phyloP scores from a whole-genome alignment of 1,140 invertebrate genomes.

The Macrostomum lignano region DNA sequence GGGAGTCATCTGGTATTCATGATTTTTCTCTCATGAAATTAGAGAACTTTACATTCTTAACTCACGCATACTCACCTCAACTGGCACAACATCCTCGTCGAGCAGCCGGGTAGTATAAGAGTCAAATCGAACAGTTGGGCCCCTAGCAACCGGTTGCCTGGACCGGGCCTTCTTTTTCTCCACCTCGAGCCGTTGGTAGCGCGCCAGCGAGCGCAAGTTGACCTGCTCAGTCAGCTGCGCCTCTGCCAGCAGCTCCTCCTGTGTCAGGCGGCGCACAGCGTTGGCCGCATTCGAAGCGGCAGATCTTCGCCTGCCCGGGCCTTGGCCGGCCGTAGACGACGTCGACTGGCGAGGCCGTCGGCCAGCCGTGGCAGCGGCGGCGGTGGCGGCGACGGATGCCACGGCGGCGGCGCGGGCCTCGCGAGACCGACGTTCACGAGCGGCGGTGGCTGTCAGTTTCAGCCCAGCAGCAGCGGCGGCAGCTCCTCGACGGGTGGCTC shows the following conservation, averaged over 20 bases:
- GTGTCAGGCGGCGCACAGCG: conserved; percentile 44
- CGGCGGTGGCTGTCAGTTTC: background rate
- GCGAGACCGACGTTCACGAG: too few relatives aligned
- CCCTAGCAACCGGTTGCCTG: conserved; percentile 36
- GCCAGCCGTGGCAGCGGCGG: too few relatives aligned
- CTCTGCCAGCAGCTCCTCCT: conserved; percentile 71
- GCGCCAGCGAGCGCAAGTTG: conserved; percentile 64
- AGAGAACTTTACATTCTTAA: conserved; percentile 1
- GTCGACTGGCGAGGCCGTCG: too few relatives aligned
- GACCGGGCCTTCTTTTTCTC: conserved; percentile 48
- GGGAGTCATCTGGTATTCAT: too few relatives aligned
- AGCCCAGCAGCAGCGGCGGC: background rate
- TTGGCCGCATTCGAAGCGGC: background rate
- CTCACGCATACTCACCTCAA: conserved; percentile 5
- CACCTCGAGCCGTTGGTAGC: conserved; percentile 60
- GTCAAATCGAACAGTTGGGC: conserved; percentile 48
- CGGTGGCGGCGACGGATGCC: too few relatives aligned
- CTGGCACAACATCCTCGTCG: conserved; percentile 17
- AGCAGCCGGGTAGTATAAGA: conserved; percentile 42
- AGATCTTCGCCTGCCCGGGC: background rate
- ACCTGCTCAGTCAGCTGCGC: conserved; percentile 64
- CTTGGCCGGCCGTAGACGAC: too few relatives aligned
- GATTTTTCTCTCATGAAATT: too few relatives aligned
- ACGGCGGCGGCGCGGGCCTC: too few relatives aligned
- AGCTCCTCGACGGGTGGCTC: background rate